A percentile compares a stretch with the other conserved stretches of the same genome.
phyloP scores from a whole-genome alignment of 2,113 vertebrate species.

The Puntigrus tetrazona region DNA sequence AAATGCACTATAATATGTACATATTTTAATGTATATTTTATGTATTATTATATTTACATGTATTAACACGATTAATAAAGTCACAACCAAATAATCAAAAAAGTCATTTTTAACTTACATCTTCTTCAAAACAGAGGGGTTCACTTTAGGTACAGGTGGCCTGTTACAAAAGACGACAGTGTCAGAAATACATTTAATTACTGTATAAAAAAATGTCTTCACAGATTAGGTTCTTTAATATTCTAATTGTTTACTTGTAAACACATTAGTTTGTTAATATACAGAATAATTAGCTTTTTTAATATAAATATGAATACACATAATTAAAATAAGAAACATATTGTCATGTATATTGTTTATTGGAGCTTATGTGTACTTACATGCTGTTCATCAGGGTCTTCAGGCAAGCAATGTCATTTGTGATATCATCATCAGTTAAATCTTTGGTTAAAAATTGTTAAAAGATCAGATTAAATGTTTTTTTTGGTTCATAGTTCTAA shows the following conservation, averaged over 20 bases:
- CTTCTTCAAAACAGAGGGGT: not conserved
- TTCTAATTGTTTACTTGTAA: not conserved
- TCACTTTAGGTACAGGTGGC: not conserved
- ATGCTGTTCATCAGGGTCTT: not conserved
- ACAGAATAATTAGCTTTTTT: not conserved
- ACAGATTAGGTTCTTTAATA: not conserved
- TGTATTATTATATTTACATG: not conserved
- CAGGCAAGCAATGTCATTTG: constrained; percentile 39
- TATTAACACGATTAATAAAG: not conserved
- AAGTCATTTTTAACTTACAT: not conserved
- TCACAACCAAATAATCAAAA: not conserved
- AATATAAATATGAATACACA: not conserved
- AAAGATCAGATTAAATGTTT: not conserved
- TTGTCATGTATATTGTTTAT: not conserved
- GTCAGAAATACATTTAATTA: not conserved
- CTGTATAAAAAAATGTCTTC: not conserved
- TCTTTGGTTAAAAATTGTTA: not conserved
- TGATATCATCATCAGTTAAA: constrained; percentile 32
- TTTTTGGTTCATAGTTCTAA: not conserved
- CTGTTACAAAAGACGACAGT: not conserved
- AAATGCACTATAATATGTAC: not conserved
- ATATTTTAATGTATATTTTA: not conserved
- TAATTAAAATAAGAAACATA: not conserved
- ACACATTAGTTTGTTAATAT: not conserved
- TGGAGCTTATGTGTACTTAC: not conserved